Percentiles rank a stretch among this genome's conserved stretches.
These are phyloP conservation scores for Tenebrio molitor DNA, from an alignment of 1,140 invertebrate genomes.

Conservation along the genomic window DNA sequence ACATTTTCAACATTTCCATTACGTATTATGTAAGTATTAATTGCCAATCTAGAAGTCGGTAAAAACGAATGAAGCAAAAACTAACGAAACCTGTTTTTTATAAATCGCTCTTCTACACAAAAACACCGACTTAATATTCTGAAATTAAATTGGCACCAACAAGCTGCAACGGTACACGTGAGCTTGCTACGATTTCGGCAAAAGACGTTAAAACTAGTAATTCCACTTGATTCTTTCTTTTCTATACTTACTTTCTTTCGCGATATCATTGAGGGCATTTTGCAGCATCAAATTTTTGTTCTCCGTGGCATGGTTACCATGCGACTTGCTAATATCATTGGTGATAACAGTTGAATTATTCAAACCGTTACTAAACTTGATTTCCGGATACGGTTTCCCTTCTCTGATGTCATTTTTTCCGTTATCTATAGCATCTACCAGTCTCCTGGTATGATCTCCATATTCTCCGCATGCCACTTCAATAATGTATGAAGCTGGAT, in stretches of 20 bases:
- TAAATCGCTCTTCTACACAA: too few species aligned
- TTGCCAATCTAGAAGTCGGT: too few species aligned
- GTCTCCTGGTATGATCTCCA: constrained; percentile 87
- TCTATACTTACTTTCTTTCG: constrained; percentile 71
- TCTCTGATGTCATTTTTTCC: constrained; percentile 82
- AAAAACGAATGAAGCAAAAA: too few species aligned
- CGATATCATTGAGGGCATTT: constrained; percentile 78
- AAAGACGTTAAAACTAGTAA: too few species aligned
- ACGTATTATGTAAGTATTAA: too few species aligned
- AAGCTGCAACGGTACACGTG: too few species aligned
- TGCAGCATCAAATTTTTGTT: constrained; percentile 64
- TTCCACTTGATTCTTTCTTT: too few species aligned
- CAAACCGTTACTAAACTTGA: constrained; percentile 71
- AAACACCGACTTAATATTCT: too few species aligned
- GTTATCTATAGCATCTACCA: constrained; percentile 84
- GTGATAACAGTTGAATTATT: constrained; percentile 73
- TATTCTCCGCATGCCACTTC: constrained; percentile 96
- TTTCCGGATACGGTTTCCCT: constrained; percentile 74
- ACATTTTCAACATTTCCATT: too few species aligned
- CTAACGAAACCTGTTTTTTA: too few species aligned
- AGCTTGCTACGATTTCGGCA: too few species aligned
- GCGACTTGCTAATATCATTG: constrained; percentile 76
- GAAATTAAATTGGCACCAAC: too few species aligned
- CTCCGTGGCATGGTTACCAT: constrained; percentile 11
- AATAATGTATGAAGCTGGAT: constrained; percentile 96